Evolutionary conservation across 2,797 vertebrate species (phyloP).

Genomic region (Enteromius radiatus): DNA sequence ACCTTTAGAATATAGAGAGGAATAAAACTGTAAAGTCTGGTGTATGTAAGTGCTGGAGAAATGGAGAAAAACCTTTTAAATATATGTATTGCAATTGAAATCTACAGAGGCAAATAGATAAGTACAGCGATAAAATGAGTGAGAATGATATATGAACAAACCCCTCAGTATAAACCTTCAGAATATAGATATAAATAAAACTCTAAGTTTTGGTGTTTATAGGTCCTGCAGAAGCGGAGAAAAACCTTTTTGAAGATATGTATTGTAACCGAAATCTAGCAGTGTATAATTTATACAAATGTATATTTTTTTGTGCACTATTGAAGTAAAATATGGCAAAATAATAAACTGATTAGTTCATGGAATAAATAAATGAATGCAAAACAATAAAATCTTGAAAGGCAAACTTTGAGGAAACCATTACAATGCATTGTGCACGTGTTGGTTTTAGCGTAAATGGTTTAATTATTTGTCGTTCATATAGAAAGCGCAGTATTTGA

Average conservation of each 20-base stretch:
- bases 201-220: background rate
- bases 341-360: background rate
- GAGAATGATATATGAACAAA: no score
- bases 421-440: background rate
- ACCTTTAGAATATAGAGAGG: background rate
- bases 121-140: background rate
- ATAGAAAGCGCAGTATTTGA: slow-evolving; percentile 40
- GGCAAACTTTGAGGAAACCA: background rate
- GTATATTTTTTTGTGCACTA: background rate
- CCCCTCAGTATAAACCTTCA: background rate
- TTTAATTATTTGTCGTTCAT: slow-evolving; percentile 27
- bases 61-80: background rate
- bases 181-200: background rate
- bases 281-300: background rate
- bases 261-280: background rate
- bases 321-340: background rate
- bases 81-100: background rate
- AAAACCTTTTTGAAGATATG: background rate
- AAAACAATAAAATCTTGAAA: background rate
- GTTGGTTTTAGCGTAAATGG: background rate
- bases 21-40: background rate
- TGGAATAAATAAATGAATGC: background rate
- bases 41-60: background rate
- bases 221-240: background rate
- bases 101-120: background rate